These are phyloP conservation scores for Anseranas semipalmata DNA, from an alignment of 2,113 vertebrate genomes.

Conservation along the genomic window DNA sequence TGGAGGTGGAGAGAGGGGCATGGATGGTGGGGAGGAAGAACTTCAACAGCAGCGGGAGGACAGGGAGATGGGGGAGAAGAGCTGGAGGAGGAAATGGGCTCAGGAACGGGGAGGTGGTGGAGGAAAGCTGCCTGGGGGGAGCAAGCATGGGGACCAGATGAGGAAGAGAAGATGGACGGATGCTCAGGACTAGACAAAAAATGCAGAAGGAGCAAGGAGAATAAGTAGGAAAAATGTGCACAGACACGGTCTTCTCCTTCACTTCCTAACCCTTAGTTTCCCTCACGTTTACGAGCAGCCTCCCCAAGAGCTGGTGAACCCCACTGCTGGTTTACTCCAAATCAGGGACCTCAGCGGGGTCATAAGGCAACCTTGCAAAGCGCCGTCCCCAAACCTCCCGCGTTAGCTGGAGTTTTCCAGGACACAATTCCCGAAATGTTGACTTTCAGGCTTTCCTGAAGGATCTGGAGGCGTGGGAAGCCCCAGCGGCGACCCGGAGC, in stretches of 20 bases:
- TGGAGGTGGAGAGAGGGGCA: not conserved
- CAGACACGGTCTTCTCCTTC: not conserved
- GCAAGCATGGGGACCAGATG: not conserved
- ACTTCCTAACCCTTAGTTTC: not conserved
- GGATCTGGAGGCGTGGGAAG: not conserved
- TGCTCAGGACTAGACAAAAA: not conserved
- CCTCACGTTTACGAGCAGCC: not conserved
- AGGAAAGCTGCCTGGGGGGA: not conserved
- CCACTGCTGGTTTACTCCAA: accelerated
- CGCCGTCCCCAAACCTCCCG: not conserved
- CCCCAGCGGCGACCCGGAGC: not conserved
- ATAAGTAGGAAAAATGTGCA: not conserved
- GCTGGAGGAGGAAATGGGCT: not conserved
- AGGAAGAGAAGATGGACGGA: not conserved
- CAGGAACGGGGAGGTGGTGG: not conserved
- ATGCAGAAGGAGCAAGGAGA: not conserved
- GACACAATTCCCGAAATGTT: accelerated
- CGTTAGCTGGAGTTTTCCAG: not conserved
- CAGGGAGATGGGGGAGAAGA: not conserved
- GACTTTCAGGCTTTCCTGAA: not conserved
- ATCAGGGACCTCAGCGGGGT: not conserved
- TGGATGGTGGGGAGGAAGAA: not conserved
- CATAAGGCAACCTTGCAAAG: not conserved
- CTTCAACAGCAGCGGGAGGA: accelerated
- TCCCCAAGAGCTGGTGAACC: not conserved